Base-by-base conservation (phyloP, 2,888 invertebrate genomes). In the Hirtodrosophila alboralis region DNA sequence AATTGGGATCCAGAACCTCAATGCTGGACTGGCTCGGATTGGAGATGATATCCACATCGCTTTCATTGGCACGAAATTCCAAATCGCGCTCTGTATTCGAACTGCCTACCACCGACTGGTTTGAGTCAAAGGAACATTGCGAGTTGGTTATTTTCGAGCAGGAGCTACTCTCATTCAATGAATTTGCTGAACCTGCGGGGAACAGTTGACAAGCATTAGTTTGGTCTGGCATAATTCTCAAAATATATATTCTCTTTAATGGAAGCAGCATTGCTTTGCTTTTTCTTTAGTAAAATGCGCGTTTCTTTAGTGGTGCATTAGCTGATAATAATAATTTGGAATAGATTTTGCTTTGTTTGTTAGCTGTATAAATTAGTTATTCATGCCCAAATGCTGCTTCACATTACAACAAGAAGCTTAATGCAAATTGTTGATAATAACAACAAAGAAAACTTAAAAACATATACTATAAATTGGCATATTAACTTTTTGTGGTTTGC, bases 21-120 rank as follows among this genome's bases (percentile, higher is more conserved):
- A 94, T 94, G 80, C 94, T 94, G 74, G 94, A 94, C 83, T 93
- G 93, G 89, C 94, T 94, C 9, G 94, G 94, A 90, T 94, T 94
- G 61, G 94, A 94, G 16, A 95, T 91, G 34, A 95, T 92, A 74
- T 94, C 94, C 60, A 95, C 93, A 78, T 95, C 94, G 88, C 94
- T 94, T 75, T 93, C 94, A 61, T 89, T 89, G 8, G 86, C 75
- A 51, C 87, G 88, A 48, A 87, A 86, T 54, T 88, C 88, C 30
- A 86, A 59, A 44, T 89, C 88, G 8, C 89, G 87, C 43, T 90
- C 89, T 5, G 87, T 87, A 51, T 88, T 87, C n/a, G 89, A 86
- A 60, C 91, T 91, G 27, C 91, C 91, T 26, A 89, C 90, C 6
- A 90, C 87, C 43, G 90, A 91, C 65, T 89, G 89, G 86, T 91